These are phyloP conservation scores for Etheostoma cragini DNA, from an alignment of 2,113 vertebrate genomes.

Conservation along the genomic window DNA sequence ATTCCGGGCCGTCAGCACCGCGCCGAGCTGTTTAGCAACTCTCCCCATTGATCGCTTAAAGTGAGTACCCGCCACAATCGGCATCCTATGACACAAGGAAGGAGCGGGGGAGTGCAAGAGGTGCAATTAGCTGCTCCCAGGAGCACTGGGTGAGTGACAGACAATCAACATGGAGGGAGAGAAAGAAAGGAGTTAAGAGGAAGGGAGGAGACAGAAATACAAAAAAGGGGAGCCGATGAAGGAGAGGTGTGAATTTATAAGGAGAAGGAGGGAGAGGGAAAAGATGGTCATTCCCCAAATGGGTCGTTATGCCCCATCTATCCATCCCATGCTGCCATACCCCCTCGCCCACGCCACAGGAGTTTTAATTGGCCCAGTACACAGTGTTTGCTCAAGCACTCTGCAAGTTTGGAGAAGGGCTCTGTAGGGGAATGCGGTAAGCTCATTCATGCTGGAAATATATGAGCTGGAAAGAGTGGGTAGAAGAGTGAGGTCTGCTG, in stretches of 20 bases:
- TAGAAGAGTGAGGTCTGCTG: conserved; percentile 35
- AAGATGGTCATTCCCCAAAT: conserved; percentile 75
- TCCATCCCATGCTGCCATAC: conserved; percentile 73
- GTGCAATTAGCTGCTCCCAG: conserved; percentile 82
- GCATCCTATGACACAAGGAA: conserved; percentile 78
- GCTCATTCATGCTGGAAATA: conserved; percentile 68
- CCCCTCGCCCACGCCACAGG: conserved; percentile 73
- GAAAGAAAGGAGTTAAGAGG: conserved; percentile 20
- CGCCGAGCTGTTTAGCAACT: conserved; percentile 71
- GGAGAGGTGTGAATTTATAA: neutral
- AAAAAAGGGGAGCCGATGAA: conserved; percentile 36
- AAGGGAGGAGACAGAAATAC: conserved; percentile 13
- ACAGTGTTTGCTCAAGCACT: conserved; percentile 78
- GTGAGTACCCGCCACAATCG: conserved; percentile 75
- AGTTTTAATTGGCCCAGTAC: conserved; percentile 83
- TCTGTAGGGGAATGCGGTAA: conserved; percentile 76
- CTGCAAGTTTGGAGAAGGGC: conserved; percentile 76
- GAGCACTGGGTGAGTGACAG: conserved; percentile 78
- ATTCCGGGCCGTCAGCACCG: conserved; percentile 38
- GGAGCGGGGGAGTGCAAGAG: conserved; percentile 75
- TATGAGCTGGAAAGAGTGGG: conserved; percentile 69
- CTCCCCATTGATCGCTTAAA: conserved; percentile 80
- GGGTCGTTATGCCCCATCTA: conserved; percentile 80
- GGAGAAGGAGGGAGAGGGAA: conserved; percentile 19
- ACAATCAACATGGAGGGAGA: conserved; percentile 57